Percentiles rank a stretch among this genome's conserved stretches.
Evolutionary conservation across 1,140 invertebrate genomes (phyloP).

Genomic region (Trigoniulus corallinus): DNA sequence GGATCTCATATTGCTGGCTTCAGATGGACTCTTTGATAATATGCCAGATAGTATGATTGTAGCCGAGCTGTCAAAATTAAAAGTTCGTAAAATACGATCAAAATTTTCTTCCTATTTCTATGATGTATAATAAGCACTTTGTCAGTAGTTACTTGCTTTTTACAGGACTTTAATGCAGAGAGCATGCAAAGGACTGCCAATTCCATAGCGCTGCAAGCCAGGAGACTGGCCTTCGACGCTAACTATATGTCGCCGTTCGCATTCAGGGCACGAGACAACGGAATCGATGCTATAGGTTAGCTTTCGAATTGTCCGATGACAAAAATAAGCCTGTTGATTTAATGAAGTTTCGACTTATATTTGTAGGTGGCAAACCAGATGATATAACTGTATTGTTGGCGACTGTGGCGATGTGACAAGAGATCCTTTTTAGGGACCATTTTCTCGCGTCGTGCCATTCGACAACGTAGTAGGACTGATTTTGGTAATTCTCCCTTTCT

Average conservation of each 20-base stretch:
- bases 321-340: background rate
- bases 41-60: slow-evolving; percentile 76
- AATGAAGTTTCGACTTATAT: slow-evolving; percentile 20
- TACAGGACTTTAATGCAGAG: slow-evolving; percentile 24
- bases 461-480: too few species aligned
- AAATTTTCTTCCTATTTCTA: too few species aligned
- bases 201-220: slow-evolving; percentile 83
- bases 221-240: slow-evolving; percentile 78
- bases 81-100: slow-evolving; percentile 8
- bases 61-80: slow-evolving; percentile 49
- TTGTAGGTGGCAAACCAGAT: slow-evolving; percentile 86
- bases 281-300: slow-evolving; percentile 77
- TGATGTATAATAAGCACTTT: background rate
- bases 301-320: slow-evolving; percentile 7
- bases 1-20: slow-evolving; percentile 87
- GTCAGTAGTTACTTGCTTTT: background rate
- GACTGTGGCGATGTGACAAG: slow-evolving; percentile 37
- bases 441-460: too few species aligned
- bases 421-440: background rate
- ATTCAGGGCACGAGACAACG: slow-evolving; percentile 73
- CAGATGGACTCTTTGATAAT: slow-evolving; percentile 97
- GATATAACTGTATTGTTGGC: slow-evolving; percentile 92
- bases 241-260: slow-evolving; percentile 93
- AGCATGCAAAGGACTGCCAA: slow-evolving; percentile 74
- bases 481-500: too few species aligned